Conservation (phyloP, 2,888 invertebrate genomes). For the Aleiodes testaceus region DNA sequence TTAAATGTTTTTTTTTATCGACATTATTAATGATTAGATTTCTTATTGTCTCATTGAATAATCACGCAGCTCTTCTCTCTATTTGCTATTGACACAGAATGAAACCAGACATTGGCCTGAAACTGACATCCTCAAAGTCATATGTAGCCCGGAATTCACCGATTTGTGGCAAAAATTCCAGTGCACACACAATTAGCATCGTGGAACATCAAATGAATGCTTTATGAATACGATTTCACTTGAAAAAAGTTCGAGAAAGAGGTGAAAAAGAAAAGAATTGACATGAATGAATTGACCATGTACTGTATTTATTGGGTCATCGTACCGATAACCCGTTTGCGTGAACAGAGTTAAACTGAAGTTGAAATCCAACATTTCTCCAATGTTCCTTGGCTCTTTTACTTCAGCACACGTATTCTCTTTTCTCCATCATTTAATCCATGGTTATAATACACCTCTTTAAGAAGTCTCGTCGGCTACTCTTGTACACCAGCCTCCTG, state of each 20-base stretch:
- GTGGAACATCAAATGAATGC: slow-evolving; percentile 10
- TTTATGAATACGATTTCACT: slow-evolving; percentile 43
- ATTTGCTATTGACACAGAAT: neutral
- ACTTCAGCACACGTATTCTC: slow-evolving; percentile 10
- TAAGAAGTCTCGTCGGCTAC: slow-evolving; percentile 34
- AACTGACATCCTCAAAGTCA: slow-evolving; percentile 22
- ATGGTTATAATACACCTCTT: slow-evolving; percentile 32
- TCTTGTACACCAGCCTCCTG: slow-evolving; percentile 34
- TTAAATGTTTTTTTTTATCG: neutral
- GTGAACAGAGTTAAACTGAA: slow-evolving; percentile 30
- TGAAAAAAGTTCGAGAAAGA: slow-evolving; percentile 16
- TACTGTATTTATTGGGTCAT: slow-evolving; percentile 48
- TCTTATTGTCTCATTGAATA: slow-evolving; percentile 4
- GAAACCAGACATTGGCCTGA: neutral
- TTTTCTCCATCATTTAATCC: slow-evolving; percentile 38
- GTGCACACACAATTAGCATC: slow-evolving; percentile 22
- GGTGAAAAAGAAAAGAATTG: slow-evolving; percentile 25
- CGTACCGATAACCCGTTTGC: slow-evolving; percentile 46
- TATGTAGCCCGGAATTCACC: slow-evolving; percentile 1
- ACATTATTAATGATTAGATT: neutral
- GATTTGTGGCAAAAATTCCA: slow-evolving; percentile 27
- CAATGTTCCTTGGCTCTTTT: slow-evolving; percentile 37
- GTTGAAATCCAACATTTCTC: slow-evolving; percentile 48
- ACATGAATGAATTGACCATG: slow-evolving; percentile 41
- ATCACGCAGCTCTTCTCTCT: neutral